These are phyloP conservation scores for Rissa tridactyla DNA, from an alignment of 2,113 vertebrate species.

Conservation along the genomic window DNA sequence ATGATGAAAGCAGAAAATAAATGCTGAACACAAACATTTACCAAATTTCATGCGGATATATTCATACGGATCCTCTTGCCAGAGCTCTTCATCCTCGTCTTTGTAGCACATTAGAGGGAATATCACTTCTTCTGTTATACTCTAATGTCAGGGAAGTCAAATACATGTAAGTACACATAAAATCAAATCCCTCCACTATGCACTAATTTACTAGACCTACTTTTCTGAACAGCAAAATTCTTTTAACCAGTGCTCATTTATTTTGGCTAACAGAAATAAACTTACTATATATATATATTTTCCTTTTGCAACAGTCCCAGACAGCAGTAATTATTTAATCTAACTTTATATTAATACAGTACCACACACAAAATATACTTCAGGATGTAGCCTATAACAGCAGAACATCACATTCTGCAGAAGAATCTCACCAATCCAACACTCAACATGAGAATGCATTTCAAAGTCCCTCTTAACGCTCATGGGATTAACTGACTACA, in stretches of 20 bases:
- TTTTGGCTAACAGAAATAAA: background rate
- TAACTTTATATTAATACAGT: background rate
- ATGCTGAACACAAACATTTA: slow-evolving; percentile 64
- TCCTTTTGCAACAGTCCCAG: background rate
- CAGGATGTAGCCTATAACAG: background rate
- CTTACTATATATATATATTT: background rate
- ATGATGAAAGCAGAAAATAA: background rate
- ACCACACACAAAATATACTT: background rate
- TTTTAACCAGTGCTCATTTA: background rate
- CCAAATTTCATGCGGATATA: slow-evolving; percentile 98
- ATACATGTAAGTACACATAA: background rate
- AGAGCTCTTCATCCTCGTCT: slow-evolving; percentile 96
- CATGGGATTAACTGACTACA: background rate
- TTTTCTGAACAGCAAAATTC: background rate
- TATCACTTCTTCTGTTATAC: slow-evolving; percentile 90
- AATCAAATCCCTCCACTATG: background rate
- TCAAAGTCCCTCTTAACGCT: background rate
- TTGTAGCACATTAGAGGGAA: slow-evolving; percentile 99
- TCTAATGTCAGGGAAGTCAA: slow-evolving; percentile 69
- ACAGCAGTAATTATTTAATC: background rate
- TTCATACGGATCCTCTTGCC: slow-evolving; percentile 96
- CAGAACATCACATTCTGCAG: background rate
- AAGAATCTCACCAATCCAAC: background rate
- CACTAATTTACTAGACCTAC: background rate
- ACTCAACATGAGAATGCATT: background rate